Evolutionary conservation across 2,888 invertebrate genomes (phyloP).

Genomic region (Melinopterus prodromus): DNA sequence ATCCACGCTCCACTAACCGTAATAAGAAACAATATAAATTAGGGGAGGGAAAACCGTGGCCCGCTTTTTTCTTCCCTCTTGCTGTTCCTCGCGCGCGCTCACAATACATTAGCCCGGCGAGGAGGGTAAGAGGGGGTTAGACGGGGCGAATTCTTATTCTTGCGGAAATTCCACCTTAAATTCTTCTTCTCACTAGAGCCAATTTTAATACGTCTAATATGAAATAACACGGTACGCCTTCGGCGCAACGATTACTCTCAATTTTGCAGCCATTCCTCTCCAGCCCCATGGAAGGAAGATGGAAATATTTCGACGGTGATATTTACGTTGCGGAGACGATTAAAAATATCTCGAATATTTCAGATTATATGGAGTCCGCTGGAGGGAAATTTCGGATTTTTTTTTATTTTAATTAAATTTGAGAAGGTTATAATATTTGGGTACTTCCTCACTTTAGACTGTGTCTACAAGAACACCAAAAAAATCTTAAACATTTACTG

Average conservation of each 20-base stretch:
- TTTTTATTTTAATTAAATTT: neutral
- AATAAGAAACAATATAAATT: slow-evolving; percentile 4
- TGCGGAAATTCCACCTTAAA: neutral
- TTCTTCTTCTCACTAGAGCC: neutral
- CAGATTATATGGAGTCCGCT: neutral
- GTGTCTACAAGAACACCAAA: too few relatives aligned
- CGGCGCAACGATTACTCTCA: too few relatives aligned
- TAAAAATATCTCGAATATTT: slow-evolving; percentile 4
- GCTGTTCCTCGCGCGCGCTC: neutral
- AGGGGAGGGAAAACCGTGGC: neutral
- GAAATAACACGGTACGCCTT: neutral
- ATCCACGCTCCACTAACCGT: slow-evolving; percentile 4
- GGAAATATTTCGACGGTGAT: neutral
- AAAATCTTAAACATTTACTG: too few relatives aligned
- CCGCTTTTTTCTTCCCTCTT: neutral
- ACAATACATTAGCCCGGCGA: neutral
- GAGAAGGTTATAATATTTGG: too few relatives aligned
- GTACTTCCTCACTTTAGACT: too few relatives aligned
- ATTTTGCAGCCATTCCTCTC: too few relatives aligned
- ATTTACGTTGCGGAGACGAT: neutral
- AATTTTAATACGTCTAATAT: neutral
- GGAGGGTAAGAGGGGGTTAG: neutral
- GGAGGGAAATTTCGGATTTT: neutral
- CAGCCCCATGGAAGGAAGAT: neutral
- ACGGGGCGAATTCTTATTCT: neutral